These are phyloP conservation scores for Lacerta agilis DNA, from an alignment of 2,797 vertebrate species.

Conservation along the genomic window DNA sequence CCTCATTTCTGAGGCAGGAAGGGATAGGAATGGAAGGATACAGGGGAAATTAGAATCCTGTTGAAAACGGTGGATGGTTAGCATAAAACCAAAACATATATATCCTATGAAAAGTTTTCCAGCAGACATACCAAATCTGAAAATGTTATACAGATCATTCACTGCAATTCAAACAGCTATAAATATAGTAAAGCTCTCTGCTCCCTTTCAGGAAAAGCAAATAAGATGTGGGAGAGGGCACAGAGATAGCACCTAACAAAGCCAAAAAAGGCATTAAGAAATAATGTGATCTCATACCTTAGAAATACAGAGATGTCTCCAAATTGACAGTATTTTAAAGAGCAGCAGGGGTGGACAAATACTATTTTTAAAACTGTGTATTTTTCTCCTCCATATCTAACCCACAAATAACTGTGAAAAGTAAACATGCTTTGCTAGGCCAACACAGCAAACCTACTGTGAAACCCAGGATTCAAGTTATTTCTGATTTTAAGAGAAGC, in stretches of 20 bases:
- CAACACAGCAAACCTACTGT: background rate
- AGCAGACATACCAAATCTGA: slow-evolving; percentile 34
- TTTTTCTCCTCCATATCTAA: slow-evolving; percentile 3
- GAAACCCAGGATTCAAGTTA: background rate
- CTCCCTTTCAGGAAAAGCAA: slow-evolving; percentile 35
- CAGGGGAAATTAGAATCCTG: slow-evolving; percentile 11
- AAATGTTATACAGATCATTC: slow-evolving; percentile 41
- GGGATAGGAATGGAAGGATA: background rate
- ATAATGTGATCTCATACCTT: slow-evolving; percentile 32
- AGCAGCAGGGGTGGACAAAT: slow-evolving; percentile 16
- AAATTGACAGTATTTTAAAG: slow-evolving; percentile 37
- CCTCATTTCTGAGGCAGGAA: slow-evolving; percentile 3
- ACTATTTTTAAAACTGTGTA: background rate
- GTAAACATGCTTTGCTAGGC: slow-evolving; percentile 3
- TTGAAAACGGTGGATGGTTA: slow-evolving; percentile 10
- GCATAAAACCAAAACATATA: slow-evolving; percentile 8
- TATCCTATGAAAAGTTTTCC: slow-evolving; percentile 19
- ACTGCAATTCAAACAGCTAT: slow-evolving; percentile 38
- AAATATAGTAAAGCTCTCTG: slow-evolving; percentile 38
- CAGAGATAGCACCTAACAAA: slow-evolving; percentile 22
- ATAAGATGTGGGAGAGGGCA: slow-evolving; percentile 18
- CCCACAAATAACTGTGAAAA: slow-evolving; percentile 18
- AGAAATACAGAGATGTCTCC: slow-evolving; percentile 35
- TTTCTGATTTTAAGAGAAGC: background rate
- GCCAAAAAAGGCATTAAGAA: slow-evolving; percentile 48